Conservation (phyloP, 2,888 invertebrate species). For the Drosophila nigricruria region DNA sequence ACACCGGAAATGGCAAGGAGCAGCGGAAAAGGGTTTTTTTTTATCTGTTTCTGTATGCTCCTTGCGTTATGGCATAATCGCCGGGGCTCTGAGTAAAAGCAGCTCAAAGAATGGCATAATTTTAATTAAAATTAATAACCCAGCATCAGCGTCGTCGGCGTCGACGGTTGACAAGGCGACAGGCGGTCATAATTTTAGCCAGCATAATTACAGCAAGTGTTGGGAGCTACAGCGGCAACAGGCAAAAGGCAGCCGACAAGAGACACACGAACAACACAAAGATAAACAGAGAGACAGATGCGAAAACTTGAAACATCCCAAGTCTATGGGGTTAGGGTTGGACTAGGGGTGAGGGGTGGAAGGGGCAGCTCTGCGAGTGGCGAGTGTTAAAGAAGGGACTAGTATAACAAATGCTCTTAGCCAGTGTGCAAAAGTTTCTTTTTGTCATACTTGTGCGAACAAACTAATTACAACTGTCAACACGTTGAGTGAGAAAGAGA, state of each 20-base stretch:
- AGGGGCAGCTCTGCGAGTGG: background rate
- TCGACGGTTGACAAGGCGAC: slow-evolving; percentile 61
- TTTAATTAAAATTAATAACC: slow-evolving; percentile 82
- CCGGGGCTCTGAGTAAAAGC: slow-evolving; percentile 30
- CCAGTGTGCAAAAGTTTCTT: slow-evolving; percentile 62
- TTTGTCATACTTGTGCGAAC: slow-evolving; percentile 81
- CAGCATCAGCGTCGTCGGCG: slow-evolving; percentile 35
- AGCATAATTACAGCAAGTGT: slow-evolving; percentile 72
- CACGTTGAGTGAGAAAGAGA: slow-evolving; percentile 50
- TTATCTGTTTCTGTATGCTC: background rate
- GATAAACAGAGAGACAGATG: slow-evolving; percentile 48
- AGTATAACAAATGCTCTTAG: slow-evolving; percentile 51
- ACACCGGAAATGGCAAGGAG: slow-evolving; percentile 31
- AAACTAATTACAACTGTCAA: slow-evolving; percentile 82
- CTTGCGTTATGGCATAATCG: slow-evolving; percentile 55
- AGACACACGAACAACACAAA: slow-evolving; percentile 21
- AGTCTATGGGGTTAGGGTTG: background rate
- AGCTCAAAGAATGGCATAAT: slow-evolving; percentile 70
- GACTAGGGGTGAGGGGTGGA: background rate
- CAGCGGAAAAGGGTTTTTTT: slow-evolving; percentile 34
- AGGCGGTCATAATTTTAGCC: slow-evolving; percentile 73
- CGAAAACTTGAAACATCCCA: slow-evolving; percentile 40
- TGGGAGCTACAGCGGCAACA: slow-evolving; percentile 4
- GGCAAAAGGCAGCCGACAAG: slow-evolving; percentile 15
- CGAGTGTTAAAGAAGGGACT: slow-evolving; percentile 15